These are phyloP conservation scores for Phainopepla nitens DNA, from an alignment of 2,113 vertebrate species.

Conservation along the genomic window DNA sequence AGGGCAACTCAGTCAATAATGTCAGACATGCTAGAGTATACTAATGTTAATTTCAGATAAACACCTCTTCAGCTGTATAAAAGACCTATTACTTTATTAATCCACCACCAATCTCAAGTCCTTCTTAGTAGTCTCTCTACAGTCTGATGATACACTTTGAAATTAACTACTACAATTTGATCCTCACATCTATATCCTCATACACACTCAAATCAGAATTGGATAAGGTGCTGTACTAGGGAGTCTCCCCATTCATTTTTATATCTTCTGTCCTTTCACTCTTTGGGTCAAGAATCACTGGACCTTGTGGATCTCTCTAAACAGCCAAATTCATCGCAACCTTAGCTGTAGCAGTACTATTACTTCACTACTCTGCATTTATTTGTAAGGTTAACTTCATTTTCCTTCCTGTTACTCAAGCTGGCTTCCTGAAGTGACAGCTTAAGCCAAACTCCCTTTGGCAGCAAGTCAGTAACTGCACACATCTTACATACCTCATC, in stretches of 20 bases:
- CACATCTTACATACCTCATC: neutral
- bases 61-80: neutral
- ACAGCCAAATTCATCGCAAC: neutral
- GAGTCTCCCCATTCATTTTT: neutral
- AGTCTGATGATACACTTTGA: neutral
- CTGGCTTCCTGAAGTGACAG: neutral
- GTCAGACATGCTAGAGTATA: fast-evolving
- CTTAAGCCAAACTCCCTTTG: neutral
- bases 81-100: neutral
- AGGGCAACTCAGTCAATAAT: neutral
- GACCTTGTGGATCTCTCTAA: neutral
- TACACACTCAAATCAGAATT: neutral
- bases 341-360: neutral
- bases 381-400: neutral
- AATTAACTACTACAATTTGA: neutral
- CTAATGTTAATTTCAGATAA: neutral
- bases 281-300: neutral
- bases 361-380: neutral
- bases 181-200: neutral
- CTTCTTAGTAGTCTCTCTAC: neutral
- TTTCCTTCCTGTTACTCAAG: neutral
- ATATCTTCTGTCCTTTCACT: neutral
- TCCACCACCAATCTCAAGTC: neutral
- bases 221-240: neutral
- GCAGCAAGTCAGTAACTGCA: neutral